These are phyloP conservation scores for Holocentrus rufus DNA, from an alignment of 2,797 vertebrate species.

Conservation along the genomic window DNA sequence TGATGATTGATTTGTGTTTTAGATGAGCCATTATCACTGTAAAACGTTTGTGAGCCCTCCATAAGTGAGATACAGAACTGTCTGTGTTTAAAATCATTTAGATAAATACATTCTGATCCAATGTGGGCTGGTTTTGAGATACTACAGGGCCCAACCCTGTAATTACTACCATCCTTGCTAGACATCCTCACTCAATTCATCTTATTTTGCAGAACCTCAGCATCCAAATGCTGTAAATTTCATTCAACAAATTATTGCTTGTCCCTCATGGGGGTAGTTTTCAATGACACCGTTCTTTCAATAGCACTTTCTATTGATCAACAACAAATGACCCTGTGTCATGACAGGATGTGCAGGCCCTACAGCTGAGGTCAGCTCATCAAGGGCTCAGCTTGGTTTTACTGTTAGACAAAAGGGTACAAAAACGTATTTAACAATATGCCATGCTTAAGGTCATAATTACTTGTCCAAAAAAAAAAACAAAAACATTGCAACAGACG, in stretches of 20 bases:
- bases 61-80: not conserved
- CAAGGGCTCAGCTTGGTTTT: not conserved
- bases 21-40: not conserved
- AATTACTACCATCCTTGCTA: conserved; percentile 16
- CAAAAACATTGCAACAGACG: not conserved
- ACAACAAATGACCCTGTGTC: conserved; percentile 27
- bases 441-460: not conserved
- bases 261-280: conserved; percentile 25
- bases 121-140: not conserved
- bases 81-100: not conserved
- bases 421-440: not conserved
- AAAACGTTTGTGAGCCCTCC: not conserved
- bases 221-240: conserved; percentile 38
- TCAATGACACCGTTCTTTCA: conserved; percentile 13
- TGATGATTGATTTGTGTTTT: not conserved
- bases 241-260: conserved; percentile 21
- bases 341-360: conserved; percentile 1
- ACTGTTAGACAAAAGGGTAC: conserved; percentile 12
- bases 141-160: conserved; percentile 1
- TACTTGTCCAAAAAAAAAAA: not conserved
- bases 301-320: conserved; percentile 38
- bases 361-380: conserved; percentile 16
- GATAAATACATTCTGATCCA: not conserved
- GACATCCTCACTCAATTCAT: conserved; percentile 10
- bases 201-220: conserved; percentile 15